Evolutionary conservation across 1,140 invertebrate genomes (phyloP).

Genomic region (Caenorhabditis brenneri): DNA sequence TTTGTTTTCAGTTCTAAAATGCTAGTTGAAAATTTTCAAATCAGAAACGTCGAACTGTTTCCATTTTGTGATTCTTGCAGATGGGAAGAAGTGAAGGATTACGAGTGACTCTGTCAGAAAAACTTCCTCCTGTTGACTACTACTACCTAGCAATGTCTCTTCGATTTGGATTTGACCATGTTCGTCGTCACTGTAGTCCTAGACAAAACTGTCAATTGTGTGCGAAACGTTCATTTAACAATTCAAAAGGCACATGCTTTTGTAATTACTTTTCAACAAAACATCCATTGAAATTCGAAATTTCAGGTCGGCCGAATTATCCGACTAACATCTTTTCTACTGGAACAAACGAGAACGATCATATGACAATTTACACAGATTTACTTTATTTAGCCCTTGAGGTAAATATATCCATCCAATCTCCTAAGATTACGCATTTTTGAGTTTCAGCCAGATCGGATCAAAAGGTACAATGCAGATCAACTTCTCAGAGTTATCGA

Average conservation of each 20-base stretch:
- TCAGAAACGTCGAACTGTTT: too few relatives aligned
- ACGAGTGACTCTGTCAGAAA: constrained; percentile 10
- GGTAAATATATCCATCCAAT: neutral
- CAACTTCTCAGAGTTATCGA: neutral
- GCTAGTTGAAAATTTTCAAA: too few relatives aligned
- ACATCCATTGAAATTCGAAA: neutral
- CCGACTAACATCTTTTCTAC: neutral
- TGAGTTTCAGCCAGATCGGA: neutral
- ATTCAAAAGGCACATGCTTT: neutral
- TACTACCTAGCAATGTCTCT: neutral
- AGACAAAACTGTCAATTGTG: neutral
- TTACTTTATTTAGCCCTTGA: constrained; percentile 1
- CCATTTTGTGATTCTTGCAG: too few relatives aligned
- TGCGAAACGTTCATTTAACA: neutral
- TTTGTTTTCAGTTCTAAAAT: too few relatives aligned
- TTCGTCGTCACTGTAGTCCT: neutral
- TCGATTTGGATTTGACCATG: neutral
- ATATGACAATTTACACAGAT: neutral
- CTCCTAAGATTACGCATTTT: neutral
- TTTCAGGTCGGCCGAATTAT: constrained; percentile 11
- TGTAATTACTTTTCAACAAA: neutral
- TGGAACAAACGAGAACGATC: neutral
- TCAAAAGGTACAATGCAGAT: constrained; percentile 20
- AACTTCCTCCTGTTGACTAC: constrained; percentile 11
- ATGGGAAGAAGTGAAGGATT: neutral